Base-by-base conservation (phyloP, 2,113 vertebrate species). In the Motacilla tschutschensis region DNA sequence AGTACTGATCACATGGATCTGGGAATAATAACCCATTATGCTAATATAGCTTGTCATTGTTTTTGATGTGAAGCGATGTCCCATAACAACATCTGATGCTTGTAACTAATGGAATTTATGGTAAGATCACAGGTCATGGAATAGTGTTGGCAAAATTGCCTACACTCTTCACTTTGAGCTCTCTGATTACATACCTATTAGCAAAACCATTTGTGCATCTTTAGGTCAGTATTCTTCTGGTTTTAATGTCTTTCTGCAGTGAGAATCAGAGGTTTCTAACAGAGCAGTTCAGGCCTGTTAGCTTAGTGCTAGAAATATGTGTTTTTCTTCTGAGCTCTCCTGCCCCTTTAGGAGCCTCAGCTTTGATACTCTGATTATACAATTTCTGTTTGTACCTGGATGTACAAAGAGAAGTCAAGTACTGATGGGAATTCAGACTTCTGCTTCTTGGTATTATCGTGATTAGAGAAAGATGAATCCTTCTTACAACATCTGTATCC, bases 11-110 rank as follows among this genome's bases (percentile, higher is more conserved):
- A 95, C 48, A 35, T n/a, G 91, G 83, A 84, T 38, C 81, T 67
- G 53, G 80, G 94, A 94, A 96, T 94, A 95, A 95, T 87, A 94
- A 89, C 51, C 92, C 78, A 66, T 95, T 95, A 86, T 96, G 88
- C 81, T 94, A 91, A 93, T 87, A 92, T 67, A 75, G 70, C 64
- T 95, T 92, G 86, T 86, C 85, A 63, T 87, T 95, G 96, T 94
- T 71, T 69, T 91, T 69, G 35, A 83, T 79, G 62, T 1, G 17
- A 93, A 79, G 51, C 79, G 63, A 83, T 87, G 64, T 85, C 79
- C 82, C 85, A 38, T 83, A 72, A 62, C 78, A 83, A 54, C 57
- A 91, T 73, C 75, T 74, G 77, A 79, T 92, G 85, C 77, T 92
- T 84, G 59, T 76, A 88, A 82, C 60, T 76, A 79, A 87, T 76